Evolutionary conservation across 2,113 vertebrate species (phyloP), one percentile per base, ranked within the genome.

Genomic region (Alethe castanea): DNA sequence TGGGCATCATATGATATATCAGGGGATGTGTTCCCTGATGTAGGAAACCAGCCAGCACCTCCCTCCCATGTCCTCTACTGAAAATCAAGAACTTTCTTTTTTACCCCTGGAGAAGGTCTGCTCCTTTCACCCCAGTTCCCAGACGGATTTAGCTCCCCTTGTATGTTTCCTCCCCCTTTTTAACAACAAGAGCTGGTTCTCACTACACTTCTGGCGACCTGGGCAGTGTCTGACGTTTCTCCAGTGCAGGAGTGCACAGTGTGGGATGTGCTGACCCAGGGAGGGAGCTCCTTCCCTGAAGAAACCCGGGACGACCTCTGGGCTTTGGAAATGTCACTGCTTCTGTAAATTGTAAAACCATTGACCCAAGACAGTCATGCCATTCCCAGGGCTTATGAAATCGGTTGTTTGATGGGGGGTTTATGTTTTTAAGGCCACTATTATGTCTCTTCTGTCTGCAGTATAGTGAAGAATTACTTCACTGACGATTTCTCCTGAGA

Each of bases 401-500:
- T 5, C n/a, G 45, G 42, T 2, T 0, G 8, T 35, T 56, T 24
- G 24, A 22, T 16, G 45, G 23, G 9, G 6, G 1, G 2, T 29
- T 47, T 28, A 3, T 7, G 20, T 19, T 57, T 64, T 59, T 66
- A 26, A 71, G 33, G 44, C 3, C 14, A 6, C 6, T 54, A 86
- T 47, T 26, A 35, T 1, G 10, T 47, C 60, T 60, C 23, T 15
- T 12, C 23, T 5, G 44, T 9, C 9, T 15, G 44, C 29, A 12
- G 42, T 26, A 14, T 1, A 26, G 40, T 0, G 31, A 20, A 22
- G 26, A 10, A 7, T 18, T 31, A 12, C 8, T 18, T 33, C 20
- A 2, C 4, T 3, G 16, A 5, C 0, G 14, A 19, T 8, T 16
- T 5, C 31, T 19, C 16, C 1, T 23, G 59, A 6, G 3, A 19